Evolutionary conservation across 2,797 vertebrate species (phyloP), one percentile per base, ranked within the genome.

Genomic region (Heliangelus exortis): DNA sequence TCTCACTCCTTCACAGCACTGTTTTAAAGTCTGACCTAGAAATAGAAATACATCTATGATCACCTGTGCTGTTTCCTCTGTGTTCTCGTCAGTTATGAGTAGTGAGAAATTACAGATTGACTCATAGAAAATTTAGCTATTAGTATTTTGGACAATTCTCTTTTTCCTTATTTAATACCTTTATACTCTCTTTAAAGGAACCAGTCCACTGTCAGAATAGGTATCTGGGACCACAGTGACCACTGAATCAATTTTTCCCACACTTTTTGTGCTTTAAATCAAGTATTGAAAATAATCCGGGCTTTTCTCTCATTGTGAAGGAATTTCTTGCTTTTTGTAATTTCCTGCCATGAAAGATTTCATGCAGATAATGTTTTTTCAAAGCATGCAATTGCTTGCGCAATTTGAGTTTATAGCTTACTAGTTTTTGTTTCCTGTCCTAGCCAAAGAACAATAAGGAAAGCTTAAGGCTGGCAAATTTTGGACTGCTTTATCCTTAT

Each of bases 251-350:
- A 59, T 59, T 86, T 90, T 67, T 59, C 25, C 7, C 3, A 23
- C 67, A 80, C 20, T 29, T 85, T 92, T 43, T 55, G 6, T 69
- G 43, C 20, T 89, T 87, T 57, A 63, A 81, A 94, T 80, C 23
- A 87, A 71, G 9, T n/a, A 68, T 10, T 72, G 62, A 83, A 87
- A 83, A 54, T 50, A 57, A 14, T 17, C 34, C 48, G 72, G 33
- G 20, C 8, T 94, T 95, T 89, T 92, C 34, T 87, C 15, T 78
- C 79, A 81, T 62, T 73, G 79, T 81, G 66, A 87, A 93, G 62
- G 87, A 95, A 92, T 95, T 96, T 95, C 43, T 95, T 92, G 80
- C 93, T 92, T 65, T 89, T 95, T 93, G 90, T 87, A 88, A 95
- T 96, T 96, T 96, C 91, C 94, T 93, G 84, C 72, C 54, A 53